phyloP scores from a whole-genome alignment of 2,888 invertebrate genomes.

The Oligia latruncula region DNA sequence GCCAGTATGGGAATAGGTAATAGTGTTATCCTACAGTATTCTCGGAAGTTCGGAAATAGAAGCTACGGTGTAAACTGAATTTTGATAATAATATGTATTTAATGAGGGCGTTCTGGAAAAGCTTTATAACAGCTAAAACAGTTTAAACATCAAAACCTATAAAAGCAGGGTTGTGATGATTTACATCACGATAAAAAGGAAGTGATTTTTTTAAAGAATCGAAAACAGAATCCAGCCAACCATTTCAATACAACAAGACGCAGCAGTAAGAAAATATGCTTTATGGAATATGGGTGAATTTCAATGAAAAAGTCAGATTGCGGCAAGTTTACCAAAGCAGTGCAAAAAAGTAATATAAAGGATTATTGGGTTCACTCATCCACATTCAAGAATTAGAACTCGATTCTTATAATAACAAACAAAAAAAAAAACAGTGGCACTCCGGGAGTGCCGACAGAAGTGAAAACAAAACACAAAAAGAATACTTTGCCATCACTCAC shows the following conservation, averaged over 20 bases:
- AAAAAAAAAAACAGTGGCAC: no score
- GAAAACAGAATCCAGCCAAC: neutral
- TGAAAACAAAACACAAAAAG: no score
- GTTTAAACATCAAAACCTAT: neutral
- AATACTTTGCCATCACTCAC: no score
- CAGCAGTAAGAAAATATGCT: neutral
- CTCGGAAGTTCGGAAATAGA: neutral
- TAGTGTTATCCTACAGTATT: neutral
- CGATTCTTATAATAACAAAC: neutral
- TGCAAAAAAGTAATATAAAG: neutral
- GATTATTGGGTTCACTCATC: neutral
- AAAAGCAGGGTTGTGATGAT: neutral
- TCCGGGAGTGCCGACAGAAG: no score
- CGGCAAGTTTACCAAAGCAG: neutral
- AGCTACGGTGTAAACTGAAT: neutral
- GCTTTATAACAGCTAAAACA: neutral
- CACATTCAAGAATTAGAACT: neutral
- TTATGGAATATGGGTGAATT: neutral
- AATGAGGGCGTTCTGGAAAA: no score
- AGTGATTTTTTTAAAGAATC: neutral
- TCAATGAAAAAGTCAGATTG: neutral
- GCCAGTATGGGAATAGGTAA: neutral
- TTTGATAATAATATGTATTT: neutral
- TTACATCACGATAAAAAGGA: neutral
- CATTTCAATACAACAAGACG: neutral